A percentile compares a stretch with the other conserved stretches of the same genome.
Conservation (phyloP, 2,113 vertebrate genomes). For the Chionodraco myersi region DNA sequence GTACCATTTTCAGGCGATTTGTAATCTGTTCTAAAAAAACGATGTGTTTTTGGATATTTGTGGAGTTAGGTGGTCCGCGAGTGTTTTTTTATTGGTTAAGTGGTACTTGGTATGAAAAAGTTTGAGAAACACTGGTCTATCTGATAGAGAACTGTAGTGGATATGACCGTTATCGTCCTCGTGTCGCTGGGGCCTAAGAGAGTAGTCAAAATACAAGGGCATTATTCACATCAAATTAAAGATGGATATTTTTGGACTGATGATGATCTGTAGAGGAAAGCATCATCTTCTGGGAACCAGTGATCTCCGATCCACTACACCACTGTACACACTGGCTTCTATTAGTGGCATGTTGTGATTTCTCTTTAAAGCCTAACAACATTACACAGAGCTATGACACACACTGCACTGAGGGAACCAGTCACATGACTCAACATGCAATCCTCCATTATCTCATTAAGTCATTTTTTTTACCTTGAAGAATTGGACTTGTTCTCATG, state of each 20-base stretch:
- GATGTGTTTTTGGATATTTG: no score
- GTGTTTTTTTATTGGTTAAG: no score
- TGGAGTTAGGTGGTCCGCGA: no score
- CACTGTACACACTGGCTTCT: background rate
- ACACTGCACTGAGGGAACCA: background rate
- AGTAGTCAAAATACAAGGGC: background rate
- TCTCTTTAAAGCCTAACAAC: slow-evolving; percentile 2
- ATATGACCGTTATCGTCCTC: no score
- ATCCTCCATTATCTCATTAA: background rate
- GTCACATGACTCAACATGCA: background rate
- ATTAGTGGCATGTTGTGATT: background rate
- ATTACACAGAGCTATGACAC: slow-evolving; percentile 6
- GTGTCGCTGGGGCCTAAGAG: background rate
- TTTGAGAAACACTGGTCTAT: no score
- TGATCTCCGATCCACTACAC: background rate
- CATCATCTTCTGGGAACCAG: background rate
- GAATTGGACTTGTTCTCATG: background rate
- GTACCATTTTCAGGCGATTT: no score
- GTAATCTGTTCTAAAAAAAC: no score
- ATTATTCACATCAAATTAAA: background rate
- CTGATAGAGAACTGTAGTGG: no score
- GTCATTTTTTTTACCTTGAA: background rate
- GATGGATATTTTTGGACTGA: background rate
- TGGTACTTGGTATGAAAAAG: no score
- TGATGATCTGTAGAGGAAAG: background rate